Conservation (phyloP, 2,113 vertebrate genomes). For the Eubucco bourcierii region DNA sequence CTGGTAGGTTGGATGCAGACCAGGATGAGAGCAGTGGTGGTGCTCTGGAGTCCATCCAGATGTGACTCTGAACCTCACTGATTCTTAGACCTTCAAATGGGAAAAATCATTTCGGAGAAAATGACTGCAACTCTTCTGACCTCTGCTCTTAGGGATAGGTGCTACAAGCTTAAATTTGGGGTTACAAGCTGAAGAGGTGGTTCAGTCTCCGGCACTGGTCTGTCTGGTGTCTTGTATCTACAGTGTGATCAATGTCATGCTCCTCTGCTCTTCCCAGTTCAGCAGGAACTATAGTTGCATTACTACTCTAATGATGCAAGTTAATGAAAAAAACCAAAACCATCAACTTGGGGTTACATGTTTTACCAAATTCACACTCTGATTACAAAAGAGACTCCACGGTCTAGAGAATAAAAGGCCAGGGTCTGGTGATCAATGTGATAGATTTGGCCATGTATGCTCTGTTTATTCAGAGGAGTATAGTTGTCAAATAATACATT, state of each 20-base stretch:
- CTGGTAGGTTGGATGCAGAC: neutral
- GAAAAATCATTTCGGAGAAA: neutral
- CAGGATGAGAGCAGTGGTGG: neutral
- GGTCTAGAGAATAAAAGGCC: conserved; percentile 33
- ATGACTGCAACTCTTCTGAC: neutral
- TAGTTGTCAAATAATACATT: conserved; percentile 62
- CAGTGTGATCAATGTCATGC: too few relatives aligned
- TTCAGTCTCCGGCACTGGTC: neutral
- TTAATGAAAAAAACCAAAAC: neutral
- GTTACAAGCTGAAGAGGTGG: neutral
- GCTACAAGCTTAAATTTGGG: neutral
- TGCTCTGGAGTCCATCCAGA: neutral
- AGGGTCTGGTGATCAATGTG: conserved; percentile 2
- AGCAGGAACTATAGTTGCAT: neutral
- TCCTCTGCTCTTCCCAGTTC: neutral
- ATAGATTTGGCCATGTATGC: conserved; percentile 50
- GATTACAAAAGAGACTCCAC: neutral
- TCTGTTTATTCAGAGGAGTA: conserved; percentile 50
- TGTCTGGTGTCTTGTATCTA: neutral
- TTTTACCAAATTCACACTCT: neutral
- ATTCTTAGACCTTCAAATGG: neutral
- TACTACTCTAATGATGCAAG: neutral
- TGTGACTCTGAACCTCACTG: neutral
- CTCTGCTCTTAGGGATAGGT: neutral
- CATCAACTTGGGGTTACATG: neutral